These are phyloP conservation scores for Theonella swinhoei DNA, from an alignment of 37 sponge, comb jelly and placozoan species.

Conservation along the genomic window DNA sequence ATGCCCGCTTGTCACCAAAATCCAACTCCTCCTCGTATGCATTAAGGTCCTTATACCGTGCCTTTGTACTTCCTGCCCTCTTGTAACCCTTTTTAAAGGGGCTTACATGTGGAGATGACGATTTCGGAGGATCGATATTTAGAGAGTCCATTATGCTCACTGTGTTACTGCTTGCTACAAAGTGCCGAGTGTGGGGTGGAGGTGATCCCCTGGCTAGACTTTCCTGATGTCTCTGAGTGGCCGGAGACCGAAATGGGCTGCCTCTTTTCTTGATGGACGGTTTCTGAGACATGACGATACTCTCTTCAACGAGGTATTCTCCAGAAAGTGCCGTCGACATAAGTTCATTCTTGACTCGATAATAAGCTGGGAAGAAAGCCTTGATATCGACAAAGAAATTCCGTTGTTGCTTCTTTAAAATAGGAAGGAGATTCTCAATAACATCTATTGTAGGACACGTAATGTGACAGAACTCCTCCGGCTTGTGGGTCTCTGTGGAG, in stretches of 20 bases:
- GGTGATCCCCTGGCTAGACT: not conserved
- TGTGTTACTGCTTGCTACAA: not conserved
- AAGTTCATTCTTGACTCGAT: constrained; percentile 41
- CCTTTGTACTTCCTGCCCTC: not conserved
- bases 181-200: not conserved
- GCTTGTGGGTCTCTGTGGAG: not conserved
- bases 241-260: not conserved
- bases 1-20: constrained; percentile 29
- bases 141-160: constrained; percentile 36
- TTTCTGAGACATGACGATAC: not conserved
- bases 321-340: not conserved
- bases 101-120: not conserved
- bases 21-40: not conserved
- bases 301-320: not conserved
- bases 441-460: not conserved
- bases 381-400: constrained; percentile 11
- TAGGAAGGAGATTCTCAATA: constrained; percentile 26
- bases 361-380: constrained; percentile 31
- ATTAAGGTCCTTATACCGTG: not conserved
- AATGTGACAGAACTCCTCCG: not conserved
- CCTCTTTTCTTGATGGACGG: not conserved
- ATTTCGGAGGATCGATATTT: constrained; percentile 14
- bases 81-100: not conserved
- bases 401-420: not conserved
- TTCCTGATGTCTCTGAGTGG: not conserved